Conservation (phyloP, 2,797 vertebrate species). For the Lagorchestes hirsutus region DNA sequence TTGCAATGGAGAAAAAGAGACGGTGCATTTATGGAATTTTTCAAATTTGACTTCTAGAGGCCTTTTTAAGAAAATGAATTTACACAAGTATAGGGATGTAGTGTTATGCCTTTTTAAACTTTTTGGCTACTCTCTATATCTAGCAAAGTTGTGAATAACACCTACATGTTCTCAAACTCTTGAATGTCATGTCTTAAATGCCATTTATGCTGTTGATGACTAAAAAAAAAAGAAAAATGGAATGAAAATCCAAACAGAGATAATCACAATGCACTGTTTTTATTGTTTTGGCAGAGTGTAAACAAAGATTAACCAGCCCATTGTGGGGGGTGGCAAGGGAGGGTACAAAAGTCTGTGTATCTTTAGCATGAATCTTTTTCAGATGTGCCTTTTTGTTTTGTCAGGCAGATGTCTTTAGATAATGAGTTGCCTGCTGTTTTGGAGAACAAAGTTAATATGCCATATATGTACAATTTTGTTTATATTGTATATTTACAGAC, state of each 20-base stretch:
- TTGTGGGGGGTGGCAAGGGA: slow-evolving; percentile 63
- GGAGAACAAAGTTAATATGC: slow-evolving; percentile 92
- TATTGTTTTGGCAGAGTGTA: slow-evolving; percentile 74
- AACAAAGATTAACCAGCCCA: slow-evolving; percentile 64
- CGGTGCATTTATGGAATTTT: slow-evolving; percentile 81
- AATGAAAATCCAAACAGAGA: slow-evolving; percentile 72
- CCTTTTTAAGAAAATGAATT: slow-evolving; percentile 90
- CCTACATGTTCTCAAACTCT: slow-evolving; percentile 73
- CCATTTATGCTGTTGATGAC: slow-evolving; percentile 86
- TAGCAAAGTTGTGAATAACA: slow-evolving; percentile 74
- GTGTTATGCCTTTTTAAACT: slow-evolving; percentile 67
- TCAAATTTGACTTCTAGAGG: slow-evolving; percentile 88
- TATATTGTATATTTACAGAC: slow-evolving; percentile 89
- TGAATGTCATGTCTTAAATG: slow-evolving; percentile 84
- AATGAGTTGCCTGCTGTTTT: slow-evolving; percentile 92
- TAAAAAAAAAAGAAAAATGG: slow-evolving; percentile 54
- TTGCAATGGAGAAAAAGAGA: slow-evolving; percentile 87
- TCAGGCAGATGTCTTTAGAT: slow-evolving; percentile 87
- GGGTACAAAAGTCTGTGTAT: slow-evolving; percentile 59
- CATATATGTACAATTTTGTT: slow-evolving; percentile 92
- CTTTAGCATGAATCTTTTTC: slow-evolving; percentile 88
- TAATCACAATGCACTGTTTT: slow-evolving; percentile 82
- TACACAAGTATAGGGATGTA: slow-evolving; percentile 70
- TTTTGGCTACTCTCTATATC: slow-evolving; percentile 69
- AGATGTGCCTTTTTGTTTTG: slow-evolving; percentile 96